Conservation (phyloP, 2,888 invertebrate species). For the Cantharis nigra region DNA sequence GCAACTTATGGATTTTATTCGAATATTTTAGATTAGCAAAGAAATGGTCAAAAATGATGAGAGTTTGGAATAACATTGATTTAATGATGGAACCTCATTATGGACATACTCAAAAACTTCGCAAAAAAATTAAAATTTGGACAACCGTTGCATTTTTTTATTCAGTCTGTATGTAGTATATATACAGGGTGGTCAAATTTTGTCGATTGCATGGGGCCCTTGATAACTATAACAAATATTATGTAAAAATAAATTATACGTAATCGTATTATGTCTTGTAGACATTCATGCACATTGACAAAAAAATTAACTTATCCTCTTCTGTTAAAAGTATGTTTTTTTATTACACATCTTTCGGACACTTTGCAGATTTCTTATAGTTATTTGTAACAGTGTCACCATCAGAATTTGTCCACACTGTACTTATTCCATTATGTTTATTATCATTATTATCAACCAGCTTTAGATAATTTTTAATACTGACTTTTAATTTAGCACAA, state of each 20-base stretch:
- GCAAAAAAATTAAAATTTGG: slow-evolving; percentile 13
- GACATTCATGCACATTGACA: too few relatives aligned
- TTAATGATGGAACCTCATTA: slow-evolving; percentile 26
- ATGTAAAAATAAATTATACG: too few relatives aligned
- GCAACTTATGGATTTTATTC: slow-evolving; percentile 37
- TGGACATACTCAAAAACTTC: slow-evolving; percentile 18
- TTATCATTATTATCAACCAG: background rate
- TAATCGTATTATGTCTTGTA: too few relatives aligned
- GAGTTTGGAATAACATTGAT: slow-evolving; percentile 32
- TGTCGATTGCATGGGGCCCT: too few relatives aligned
- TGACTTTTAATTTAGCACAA: slow-evolving; percentile 23
- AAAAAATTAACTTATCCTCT: too few relatives aligned
- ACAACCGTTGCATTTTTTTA: slow-evolving; percentile 4
- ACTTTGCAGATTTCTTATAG: too few relatives aligned
- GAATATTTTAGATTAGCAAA: slow-evolving; percentile 58
- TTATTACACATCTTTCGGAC: too few relatives aligned
- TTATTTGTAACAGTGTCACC: too few relatives aligned
- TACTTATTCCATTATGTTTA: too few relatives aligned
- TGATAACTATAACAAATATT: too few relatives aligned
- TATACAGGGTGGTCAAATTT: background rate
- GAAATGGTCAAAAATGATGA: slow-evolving; percentile 54
- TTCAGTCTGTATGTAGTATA: slow-evolving; percentile 2
- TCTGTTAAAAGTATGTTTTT: too few relatives aligned
- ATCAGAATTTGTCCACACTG: too few relatives aligned
- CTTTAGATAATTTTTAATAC: background rate